These are phyloP conservation scores for Saguinus imperator DNA, from an alignment of 2,113 vertebrate genomes.

Conservation along the genomic window DNA sequence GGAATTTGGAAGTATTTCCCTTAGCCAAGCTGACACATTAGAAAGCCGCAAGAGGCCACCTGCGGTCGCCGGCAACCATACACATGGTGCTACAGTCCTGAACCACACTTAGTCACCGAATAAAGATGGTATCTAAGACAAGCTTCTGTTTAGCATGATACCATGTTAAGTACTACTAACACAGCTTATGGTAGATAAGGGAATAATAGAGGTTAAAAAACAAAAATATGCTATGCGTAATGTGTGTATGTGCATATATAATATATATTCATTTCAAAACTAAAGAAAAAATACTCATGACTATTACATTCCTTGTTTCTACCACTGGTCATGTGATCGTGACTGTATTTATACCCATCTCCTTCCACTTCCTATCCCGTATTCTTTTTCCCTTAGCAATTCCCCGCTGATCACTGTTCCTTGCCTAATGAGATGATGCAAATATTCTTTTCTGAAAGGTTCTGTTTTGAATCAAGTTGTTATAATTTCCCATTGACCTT, in stretches of 20 bases:
- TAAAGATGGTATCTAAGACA: neutral
- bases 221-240: neutral
- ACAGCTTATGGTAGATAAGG: neutral
- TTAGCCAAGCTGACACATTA: neutral
- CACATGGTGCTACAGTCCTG: too few relatives aligned
- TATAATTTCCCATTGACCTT: neutral
- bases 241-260: neutral
- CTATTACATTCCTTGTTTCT: neutral
- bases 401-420: too few relatives aligned
- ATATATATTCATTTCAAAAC: neutral
- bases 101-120: neutral
- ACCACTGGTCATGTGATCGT: neutral
- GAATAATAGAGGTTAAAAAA: neutral
- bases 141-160: neutral
- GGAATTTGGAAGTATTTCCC: neutral
- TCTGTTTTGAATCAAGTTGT: neutral
- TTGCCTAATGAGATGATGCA: neutral
- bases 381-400: neutral
- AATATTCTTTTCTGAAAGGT: neutral
- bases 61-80: neutral
- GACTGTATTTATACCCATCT: neutral
- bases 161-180: neutral
- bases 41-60: neutral
- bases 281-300: neutral
- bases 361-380: neutral